phyloP scores from a whole-genome alignment of 2,113 vertebrate genomes.

The Chloropsis hardwickii region DNA sequence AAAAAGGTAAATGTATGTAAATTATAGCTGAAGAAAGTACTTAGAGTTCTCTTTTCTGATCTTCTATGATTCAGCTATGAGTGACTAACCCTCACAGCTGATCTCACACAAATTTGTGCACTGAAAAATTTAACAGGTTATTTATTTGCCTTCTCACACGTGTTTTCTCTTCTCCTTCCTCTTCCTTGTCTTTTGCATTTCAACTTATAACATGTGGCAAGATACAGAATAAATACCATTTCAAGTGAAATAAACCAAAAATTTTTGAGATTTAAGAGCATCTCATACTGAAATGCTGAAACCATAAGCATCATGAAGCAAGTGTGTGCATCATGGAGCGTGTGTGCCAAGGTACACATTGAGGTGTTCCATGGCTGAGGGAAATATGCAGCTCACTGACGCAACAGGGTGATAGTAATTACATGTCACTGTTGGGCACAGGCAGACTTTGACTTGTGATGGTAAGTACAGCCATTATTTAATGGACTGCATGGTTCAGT shows the following conservation, averaged over 20 bases:
- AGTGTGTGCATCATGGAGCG: not conserved
- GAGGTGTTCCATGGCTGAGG: not conserved
- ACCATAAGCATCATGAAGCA: not conserved
- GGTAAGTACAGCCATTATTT: not conserved
- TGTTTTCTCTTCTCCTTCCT: not conserved
- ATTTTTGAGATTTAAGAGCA: not conserved
- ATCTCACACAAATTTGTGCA: not conserved
- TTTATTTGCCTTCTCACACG: not conserved
- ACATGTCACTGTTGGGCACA: not conserved
- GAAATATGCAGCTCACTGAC: not conserved
- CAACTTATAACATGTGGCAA: rapidly evolving
- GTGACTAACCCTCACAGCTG: not conserved
- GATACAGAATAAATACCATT: not conserved
- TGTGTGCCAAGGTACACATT: rapidly evolving
- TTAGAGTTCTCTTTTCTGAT: not conserved
- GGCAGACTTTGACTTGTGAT: not conserved
- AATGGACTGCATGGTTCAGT: not conserved
- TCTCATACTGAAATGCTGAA: not conserved
- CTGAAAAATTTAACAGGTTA: not conserved
- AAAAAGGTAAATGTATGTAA: not conserved
- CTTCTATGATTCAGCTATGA: not conserved
- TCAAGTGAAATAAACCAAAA: not conserved
- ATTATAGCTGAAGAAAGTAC: not conserved
- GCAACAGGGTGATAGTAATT: not conserved
- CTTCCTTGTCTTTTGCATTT: not conserved